These are phyloP conservation scores for Protophormia terraenovae DNA, from an alignment of 2,888 invertebrate species.

Conservation along the genomic window DNA sequence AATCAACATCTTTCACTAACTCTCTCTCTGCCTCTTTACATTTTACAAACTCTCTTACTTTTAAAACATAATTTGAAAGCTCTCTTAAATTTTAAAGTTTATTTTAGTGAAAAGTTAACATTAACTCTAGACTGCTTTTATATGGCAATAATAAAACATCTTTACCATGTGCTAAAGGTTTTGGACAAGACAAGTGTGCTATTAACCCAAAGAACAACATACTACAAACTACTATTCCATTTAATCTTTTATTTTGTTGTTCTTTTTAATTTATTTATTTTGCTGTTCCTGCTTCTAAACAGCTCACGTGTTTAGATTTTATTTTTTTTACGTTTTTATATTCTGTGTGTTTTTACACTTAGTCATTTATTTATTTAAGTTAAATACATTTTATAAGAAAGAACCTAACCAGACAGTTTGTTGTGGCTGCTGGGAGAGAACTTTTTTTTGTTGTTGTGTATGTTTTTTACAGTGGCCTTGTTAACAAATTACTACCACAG, in stretches of 20 bases:
- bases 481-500: conserved; percentile 29
- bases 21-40: not conserved
- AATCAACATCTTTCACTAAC: not conserved
- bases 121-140: not conserved
- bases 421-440: conserved; percentile 26
- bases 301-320: conserved; percentile 45
- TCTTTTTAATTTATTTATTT: too few relatives aligned
- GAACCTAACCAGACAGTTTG: conserved; percentile 33
- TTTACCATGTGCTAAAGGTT: conserved; percentile 64
- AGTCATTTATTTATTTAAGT: not conserved
- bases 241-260: conserved; percentile 10
- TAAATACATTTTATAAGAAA: not conserved
- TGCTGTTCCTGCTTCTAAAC: conserved; percentile 45
- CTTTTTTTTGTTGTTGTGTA: conserved; percentile 2
- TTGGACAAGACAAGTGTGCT: conserved; percentile 80
- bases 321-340: not conserved
- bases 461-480: conserved; percentile 56
- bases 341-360: not conserved
- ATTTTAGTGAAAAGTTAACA: not conserved
- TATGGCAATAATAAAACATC: conserved; percentile 36
- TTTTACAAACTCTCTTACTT: conserved; percentile 5
- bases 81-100: conserved; percentile 8
- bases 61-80: not conserved
- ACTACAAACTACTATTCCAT: conserved; percentile 11
- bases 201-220: conserved; percentile 81